Percentiles rank a stretch among this genome's conserved stretches.
Conservation (phyloP, 2,113 vertebrate genomes). For the Lepisosteus oculatus region DNA sequence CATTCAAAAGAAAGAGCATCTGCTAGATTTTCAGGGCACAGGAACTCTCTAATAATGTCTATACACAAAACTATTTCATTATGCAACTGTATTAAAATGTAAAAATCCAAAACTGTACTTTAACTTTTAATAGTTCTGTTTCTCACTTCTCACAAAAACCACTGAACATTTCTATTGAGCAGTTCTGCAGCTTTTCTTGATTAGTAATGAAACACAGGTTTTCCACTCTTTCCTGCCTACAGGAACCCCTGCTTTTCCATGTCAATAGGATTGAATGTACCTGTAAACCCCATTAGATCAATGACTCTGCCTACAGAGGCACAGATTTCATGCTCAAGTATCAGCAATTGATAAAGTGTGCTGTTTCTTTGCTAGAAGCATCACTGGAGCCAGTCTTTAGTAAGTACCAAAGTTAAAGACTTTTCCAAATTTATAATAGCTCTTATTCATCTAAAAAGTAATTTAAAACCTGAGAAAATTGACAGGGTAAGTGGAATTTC, state of each 20-base stretch:
- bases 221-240: neutral
- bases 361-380: neutral
- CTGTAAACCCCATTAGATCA: constrained; percentile 1
- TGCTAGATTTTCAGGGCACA: too few species aligned
- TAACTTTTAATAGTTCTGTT: too few species aligned
- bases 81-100: too few species aligned
- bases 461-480: neutral
- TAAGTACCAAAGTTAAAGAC: neutral
- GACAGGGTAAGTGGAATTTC: neutral
- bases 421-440: neutral
- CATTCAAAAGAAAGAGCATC: too few species aligned
- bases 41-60: too few species aligned
- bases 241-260: neutral
- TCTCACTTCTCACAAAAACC: too few species aligned
- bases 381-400: neutral
- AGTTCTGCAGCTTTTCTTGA: too few species aligned
- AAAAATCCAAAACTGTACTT: too few species aligned
- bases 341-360: neutral
- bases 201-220: too few species aligned
- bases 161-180: too few species aligned
- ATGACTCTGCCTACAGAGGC: neutral
- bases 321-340: constrained; percentile 1
- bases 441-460: neutral
- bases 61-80: too few species aligned
- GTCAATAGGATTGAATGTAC: constrained; percentile 1